These are phyloP conservation scores for Carpatolechia fugitivella DNA, from an alignment of 2,888 invertebrate species.

Conservation along the genomic window DNA sequence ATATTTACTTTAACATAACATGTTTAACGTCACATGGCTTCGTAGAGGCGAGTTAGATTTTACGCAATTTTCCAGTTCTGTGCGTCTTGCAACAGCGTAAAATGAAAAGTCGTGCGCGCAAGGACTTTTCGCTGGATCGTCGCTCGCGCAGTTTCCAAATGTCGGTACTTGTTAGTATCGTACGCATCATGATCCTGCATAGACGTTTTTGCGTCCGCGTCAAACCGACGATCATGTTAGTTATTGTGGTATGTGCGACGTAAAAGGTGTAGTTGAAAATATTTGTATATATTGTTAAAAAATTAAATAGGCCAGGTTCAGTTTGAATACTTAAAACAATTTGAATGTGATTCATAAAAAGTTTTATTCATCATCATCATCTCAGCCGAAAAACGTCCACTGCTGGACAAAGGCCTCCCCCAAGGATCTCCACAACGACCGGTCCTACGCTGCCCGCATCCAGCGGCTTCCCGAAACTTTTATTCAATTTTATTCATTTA, in stretches of 20 bases:
- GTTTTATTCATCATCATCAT: too few relatives aligned
- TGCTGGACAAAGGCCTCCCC: too few relatives aligned
- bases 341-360: too few relatives aligned
- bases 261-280: too few relatives aligned
- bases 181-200: constrained; percentile 18
- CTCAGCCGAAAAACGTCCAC: too few relatives aligned
- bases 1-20: neutral
- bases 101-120: constrained; percentile 23
- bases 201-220: constrained; percentile 12
- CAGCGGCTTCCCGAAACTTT: too few relatives aligned
- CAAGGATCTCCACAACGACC: too few relatives aligned
- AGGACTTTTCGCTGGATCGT: constrained; percentile 19
- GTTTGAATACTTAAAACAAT: too few relatives aligned
- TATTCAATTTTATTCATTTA: too few relatives aligned
- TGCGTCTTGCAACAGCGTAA: constrained; percentile 16
- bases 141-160: neutral
- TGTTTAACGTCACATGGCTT: neutral
- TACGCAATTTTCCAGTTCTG: constrained; percentile 23
- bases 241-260: constrained; percentile 10
- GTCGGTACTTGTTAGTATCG: constrained; percentile 17
- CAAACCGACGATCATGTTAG: constrained; percentile 9
- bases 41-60: constrained; percentile 15
- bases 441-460: too few relatives aligned
- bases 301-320: too few relatives aligned
- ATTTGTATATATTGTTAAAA: too few relatives aligned